A percentile compares a stretch with the other conserved stretches of the same genome.
phyloP scores from a whole-genome alignment of 2,797 vertebrate genomes.

The Synanceia verrucosa region DNA sequence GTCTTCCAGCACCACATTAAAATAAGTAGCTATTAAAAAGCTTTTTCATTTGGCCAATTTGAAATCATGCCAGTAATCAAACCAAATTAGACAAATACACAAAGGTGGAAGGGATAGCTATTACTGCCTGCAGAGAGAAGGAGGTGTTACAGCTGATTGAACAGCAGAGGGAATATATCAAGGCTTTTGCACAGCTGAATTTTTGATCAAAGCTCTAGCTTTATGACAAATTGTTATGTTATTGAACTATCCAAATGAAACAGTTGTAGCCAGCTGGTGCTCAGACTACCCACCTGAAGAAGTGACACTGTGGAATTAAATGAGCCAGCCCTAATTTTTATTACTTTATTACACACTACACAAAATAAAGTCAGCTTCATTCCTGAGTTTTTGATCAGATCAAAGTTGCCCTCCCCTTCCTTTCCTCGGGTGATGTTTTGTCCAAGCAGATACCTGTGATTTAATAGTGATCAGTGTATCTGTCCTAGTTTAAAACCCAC shows the following conservation, averaged over 20 bases:
- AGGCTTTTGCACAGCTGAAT: conserved; percentile 8
- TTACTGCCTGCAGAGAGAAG: conserved; percentile 9
- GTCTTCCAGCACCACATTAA: conserved; percentile 7
- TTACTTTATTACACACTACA: conserved; percentile 17
- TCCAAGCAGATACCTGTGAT: conserved; percentile 12
- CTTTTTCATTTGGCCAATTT: conserved; percentile 18
- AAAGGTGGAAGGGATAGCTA: conserved; percentile 12
- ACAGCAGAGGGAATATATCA: neutral
- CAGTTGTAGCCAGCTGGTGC: conserved; percentile 28
- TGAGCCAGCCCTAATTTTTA: conserved; percentile 30
- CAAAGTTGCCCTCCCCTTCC: neutral
- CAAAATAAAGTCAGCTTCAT: conserved; percentile 33
- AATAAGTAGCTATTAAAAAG: conserved; percentile 9
- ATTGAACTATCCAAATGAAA: conserved; percentile 23
- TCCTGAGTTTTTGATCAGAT: conserved; percentile 36
- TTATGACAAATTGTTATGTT: conserved; percentile 33
- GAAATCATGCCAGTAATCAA: conserved; percentile 14
- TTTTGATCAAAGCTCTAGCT: conserved; percentile 14
- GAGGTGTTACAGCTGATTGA: conserved; percentile 21
- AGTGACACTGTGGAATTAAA: conserved; percentile 41
- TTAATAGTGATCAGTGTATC: conserved; percentile 9
- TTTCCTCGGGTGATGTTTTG: conserved; percentile 1
- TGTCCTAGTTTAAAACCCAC: conserved; percentile 6
- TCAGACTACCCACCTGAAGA: conserved; percentile 30
- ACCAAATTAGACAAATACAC: conserved; percentile 26